A percentile compares a stretch with the other conserved stretches of the same genome.
Conservation (phyloP, 2,888 invertebrate genomes). For the Dolichopus griseipennis region DNA sequence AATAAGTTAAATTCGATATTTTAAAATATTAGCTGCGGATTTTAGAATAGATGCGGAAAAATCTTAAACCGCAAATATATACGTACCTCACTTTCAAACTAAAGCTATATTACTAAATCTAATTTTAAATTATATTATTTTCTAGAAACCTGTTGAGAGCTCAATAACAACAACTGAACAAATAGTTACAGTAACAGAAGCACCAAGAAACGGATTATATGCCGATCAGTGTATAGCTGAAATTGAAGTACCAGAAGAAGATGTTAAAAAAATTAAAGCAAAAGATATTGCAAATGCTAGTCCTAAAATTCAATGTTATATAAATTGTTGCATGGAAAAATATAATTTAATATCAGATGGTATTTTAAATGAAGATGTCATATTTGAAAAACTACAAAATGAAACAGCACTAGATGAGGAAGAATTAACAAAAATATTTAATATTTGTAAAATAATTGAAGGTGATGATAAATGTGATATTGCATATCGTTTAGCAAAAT, state of each 20-base stretch:
- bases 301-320: background rate
- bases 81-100: too few species aligned
- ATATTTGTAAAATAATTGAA: slow-evolving; percentile 1
- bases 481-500: background rate
- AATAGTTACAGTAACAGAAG: background rate
- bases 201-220: background rate
- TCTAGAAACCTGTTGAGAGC: too few species aligned
- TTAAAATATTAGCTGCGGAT: too few species aligned
- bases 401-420: background rate
- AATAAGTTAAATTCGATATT: too few species aligned
- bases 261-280: background rate
- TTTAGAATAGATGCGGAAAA: too few species aligned
- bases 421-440: background rate
- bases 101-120: too few species aligned
- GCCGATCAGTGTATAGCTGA: background rate
- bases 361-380: background rate
- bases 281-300: background rate
- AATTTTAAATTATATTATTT: too few species aligned
- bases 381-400: background rate
- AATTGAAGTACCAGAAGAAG: background rate
- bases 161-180: background rate
- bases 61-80: too few species aligned
- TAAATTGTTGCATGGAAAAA: background rate
- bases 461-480: background rate
- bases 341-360: background rate